These are phyloP conservation scores for Lepidurus packardi DNA, from an alignment of 1,140 invertebrate species.

Conservation along the genomic window DNA sequence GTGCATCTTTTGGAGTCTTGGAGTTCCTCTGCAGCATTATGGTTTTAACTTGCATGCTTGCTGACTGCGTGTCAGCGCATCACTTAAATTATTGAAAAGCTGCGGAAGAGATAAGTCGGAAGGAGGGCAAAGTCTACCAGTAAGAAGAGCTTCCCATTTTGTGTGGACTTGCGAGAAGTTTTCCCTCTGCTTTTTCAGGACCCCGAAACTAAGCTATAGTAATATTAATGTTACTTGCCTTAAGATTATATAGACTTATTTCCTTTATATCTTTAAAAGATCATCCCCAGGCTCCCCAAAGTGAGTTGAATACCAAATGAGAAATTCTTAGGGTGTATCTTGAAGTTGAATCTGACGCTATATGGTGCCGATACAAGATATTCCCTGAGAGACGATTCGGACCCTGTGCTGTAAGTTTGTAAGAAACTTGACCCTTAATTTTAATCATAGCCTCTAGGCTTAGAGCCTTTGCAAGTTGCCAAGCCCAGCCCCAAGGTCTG, in stretches of 20 bases:
- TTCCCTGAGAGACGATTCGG: neutral
- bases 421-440: neutral
- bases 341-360: neutral
- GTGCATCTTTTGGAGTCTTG: neutral
- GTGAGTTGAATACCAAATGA: too few species aligned
- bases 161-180: neutral
- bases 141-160: neutral
- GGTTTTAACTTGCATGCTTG: neutral
- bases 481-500: neutral
- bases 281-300: too few species aligned
- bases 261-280: neutral
- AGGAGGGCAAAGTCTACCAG: neutral
- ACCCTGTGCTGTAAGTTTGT: neutral
- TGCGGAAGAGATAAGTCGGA: constrained; percentile 21
- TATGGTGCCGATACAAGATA: neutral
- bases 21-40: constrained; percentile 16
- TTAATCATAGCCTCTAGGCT: neutral
- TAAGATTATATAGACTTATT: neutral
- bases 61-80: neutral
- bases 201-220: neutral
- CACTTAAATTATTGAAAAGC: constrained; percentile 11
- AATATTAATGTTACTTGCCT: neutral
- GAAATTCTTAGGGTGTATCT: neutral
- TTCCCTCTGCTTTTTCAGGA: neutral
- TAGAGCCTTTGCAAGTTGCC: neutral